Percentiles rank a stretch among this genome's conserved stretches.
phyloP scores from a whole-genome alignment of 1,140 invertebrate species.

The Leptinotarsa lineolata region DNA sequence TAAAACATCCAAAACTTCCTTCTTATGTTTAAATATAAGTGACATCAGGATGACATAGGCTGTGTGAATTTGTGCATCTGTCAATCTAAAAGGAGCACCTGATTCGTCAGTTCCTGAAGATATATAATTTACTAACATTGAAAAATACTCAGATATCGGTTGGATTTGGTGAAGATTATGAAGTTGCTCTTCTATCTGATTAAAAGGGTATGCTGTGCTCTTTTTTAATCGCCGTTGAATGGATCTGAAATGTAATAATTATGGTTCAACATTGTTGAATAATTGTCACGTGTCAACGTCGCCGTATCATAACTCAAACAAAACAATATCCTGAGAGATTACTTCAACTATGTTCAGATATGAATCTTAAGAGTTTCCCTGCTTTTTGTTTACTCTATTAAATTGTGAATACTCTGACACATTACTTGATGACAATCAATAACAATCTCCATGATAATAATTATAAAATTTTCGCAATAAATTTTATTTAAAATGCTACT shows the following conservation, averaged over 20 bases:
- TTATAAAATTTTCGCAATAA: no score
- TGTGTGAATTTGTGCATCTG: conserved; percentile 15
- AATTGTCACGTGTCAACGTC: no score
- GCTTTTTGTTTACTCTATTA: no score
- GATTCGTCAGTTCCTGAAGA: not conserved
- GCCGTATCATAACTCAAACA: no score
- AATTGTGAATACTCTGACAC: no score
- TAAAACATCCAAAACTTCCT: conserved; percentile 26
- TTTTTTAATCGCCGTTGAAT: conserved; percentile 35
- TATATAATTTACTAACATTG: conserved; percentile 26
- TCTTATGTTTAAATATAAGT: conserved; percentile 25
- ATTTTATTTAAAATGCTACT: no score
- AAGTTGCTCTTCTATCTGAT: conserved; percentile 33
- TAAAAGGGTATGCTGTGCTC: not conserved
- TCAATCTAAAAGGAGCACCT: conserved; percentile 5
- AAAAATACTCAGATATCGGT: conserved; percentile 33
- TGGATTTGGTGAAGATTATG: conserved; percentile 36
- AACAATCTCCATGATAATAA: no score
- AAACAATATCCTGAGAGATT: no score
- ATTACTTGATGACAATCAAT: no score
- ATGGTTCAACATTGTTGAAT: not conserved
- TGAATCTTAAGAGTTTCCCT: no score
- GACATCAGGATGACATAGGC: conserved; percentile 29
- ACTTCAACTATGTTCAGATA: no score
- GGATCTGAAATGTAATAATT: conserved; percentile 19